Percentiles rank a stretch among this genome's conserved stretches.
phyloP scores from a whole-genome alignment of 1,140 invertebrate species.

The Choristoneura fumiferana region DNA sequence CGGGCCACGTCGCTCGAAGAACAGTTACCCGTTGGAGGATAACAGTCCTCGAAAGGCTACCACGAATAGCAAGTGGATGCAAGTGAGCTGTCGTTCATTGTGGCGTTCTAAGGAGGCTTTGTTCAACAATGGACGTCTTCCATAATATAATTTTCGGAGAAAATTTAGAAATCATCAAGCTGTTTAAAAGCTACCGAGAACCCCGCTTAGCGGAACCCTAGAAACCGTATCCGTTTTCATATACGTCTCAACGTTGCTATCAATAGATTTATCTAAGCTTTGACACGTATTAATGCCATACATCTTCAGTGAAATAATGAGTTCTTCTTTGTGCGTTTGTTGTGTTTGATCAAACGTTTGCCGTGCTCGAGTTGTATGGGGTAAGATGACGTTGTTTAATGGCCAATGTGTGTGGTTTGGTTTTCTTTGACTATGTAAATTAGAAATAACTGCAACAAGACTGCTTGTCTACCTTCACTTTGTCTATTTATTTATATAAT shows the following conservation, averaged over 20 bases:
- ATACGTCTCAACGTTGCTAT: not conserved
- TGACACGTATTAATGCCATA: slow-evolving; percentile 18
- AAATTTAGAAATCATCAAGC: not conserved
- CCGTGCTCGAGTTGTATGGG: not conserved
- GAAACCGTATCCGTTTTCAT: not conserved
- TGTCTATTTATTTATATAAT: too few relatives aligned
- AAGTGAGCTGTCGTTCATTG: too few relatives aligned
- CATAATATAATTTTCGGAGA: not conserved
- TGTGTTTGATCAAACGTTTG: slow-evolving; percentile 3
- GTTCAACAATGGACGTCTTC: too few relatives aligned
- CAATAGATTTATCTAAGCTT: slow-evolving; percentile 17
- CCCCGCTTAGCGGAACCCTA: not conserved
- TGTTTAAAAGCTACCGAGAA: not conserved
- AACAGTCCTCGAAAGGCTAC: too few relatives aligned
- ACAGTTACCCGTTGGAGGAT: too few relatives aligned
- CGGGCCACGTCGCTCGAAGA: too few relatives aligned
- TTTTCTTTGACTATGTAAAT: too few relatives aligned
- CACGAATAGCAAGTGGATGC: too few relatives aligned
- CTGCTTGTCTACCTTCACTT: too few relatives aligned
- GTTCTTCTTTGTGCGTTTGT: not conserved
- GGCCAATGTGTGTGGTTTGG: not conserved
- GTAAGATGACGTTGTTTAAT: not conserved
- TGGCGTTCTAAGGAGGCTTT: too few relatives aligned
- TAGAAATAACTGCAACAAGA: too few relatives aligned
- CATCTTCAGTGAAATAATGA: slow-evolving; percentile 14